Evolutionary conservation across 2,113 vertebrate genomes (phyloP), one percentile per base, ranked within the genome.

Genomic region (Odocoileus hemionus): DNA sequence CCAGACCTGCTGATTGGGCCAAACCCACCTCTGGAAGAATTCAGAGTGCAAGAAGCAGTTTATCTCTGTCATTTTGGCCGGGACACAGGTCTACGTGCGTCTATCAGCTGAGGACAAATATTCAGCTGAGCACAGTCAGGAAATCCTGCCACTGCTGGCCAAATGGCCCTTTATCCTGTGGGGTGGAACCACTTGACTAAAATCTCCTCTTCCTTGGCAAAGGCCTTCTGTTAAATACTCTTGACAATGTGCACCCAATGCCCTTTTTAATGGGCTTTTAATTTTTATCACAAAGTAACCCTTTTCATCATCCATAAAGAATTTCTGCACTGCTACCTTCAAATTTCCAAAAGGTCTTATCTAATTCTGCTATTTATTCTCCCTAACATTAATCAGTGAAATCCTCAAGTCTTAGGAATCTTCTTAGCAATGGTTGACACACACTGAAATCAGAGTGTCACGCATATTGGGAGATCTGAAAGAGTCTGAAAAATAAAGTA

Each of bases 71-170:
- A 28, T 60, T 70, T 79, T 76, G 43, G 28, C 60, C 19, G 30
- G 79, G 45, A 50, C 45, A 52, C 28, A 36, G 45, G 47, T 19
- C 79, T 70, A 28, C 1, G 0, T 43, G n/a, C 25, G 64, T 94
- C 61, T 90, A 28, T 90, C 91, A 90, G 58, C 74, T n/a, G 83
- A 90, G 52, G 79, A n/a, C 94, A 92, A 94, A 79, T 61, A 52
- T 79, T 95, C 52, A 47, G 50, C 57, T 47, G 58, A 61, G n/a
- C 30, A 39, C 11, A 60, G 87, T 54, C 84, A 90, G 95, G 95
- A 96, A 96, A 90, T 85, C 80, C 92, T 95, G 91, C n/a, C 23
- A 6, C 13, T 33, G 45, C 89, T 1, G 21, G 50, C 79, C 58
- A 88, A 87, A 36, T 3, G 43, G 80, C 54, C 25, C 61, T 79